A percentile compares a stretch with the other conserved stretches of the same genome.
Conservation (phyloP, 2,113 vertebrate genomes). For the Erythrocercus mccallii region DNA sequence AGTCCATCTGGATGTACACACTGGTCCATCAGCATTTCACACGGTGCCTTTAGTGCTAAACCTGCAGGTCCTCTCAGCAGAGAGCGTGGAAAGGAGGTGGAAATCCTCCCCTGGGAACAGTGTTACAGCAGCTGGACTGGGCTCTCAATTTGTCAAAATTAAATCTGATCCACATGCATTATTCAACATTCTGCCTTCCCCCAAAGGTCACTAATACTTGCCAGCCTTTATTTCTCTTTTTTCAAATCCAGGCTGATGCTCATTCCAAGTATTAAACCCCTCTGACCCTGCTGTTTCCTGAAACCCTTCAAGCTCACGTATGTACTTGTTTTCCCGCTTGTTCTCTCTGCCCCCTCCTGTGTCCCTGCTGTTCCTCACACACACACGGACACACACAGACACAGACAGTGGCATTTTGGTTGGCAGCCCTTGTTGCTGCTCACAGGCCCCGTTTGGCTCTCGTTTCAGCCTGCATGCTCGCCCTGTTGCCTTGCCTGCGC, state of each 20-base stretch:
- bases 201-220: background rate
- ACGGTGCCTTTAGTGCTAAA: constrained; percentile 60
- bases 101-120: background rate
- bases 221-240: constrained; percentile 11
- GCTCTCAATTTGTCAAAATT: background rate
- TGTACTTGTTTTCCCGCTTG: constrained; percentile 15
- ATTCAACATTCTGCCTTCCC: background rate
- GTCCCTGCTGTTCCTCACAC: background rate
- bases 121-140: constrained; percentile 15
- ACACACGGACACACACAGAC: background rate
- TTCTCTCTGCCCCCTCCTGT: background rate
- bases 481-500: constrained; percentile 57
- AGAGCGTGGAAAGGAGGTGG: background rate
- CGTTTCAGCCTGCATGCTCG: constrained; percentile 55
- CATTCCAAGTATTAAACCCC: background rate
- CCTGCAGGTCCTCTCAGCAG: background rate
- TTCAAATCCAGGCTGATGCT: background rate
- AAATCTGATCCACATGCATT: background rate
- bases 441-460: constrained; percentile 21
- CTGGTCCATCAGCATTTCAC: constrained; percentile 26
- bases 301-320: background rate
- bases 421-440: background rate
- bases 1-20: background rate
- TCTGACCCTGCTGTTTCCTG: background rate
- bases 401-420: background rate